phyloP scores from a whole-genome alignment of 2,888 invertebrate genomes.

The Deroplatys truncata region DNA sequence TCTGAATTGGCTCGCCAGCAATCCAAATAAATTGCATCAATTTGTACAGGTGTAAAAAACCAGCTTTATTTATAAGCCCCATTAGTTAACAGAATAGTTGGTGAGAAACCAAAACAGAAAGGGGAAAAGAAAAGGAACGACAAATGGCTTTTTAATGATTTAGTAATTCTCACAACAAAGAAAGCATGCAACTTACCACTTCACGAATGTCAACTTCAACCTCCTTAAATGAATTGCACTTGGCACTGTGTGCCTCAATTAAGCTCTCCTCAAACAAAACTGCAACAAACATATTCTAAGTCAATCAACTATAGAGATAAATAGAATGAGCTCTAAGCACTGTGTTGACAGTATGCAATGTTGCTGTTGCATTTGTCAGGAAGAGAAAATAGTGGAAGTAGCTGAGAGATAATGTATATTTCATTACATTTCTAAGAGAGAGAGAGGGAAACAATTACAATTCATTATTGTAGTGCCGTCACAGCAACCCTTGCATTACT shows the following conservation, averaged over 20 bases:
- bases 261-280: not conserved
- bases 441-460: not conserved
- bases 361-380: too few relatives aligned
- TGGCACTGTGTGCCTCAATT: not conserved
- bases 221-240: not conserved
- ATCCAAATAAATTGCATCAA: too few relatives aligned
- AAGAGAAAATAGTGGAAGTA: not conserved
- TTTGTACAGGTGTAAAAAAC: not conserved
- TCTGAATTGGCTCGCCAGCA: too few relatives aligned
- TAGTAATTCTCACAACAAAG: not conserved
- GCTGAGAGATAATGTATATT: not conserved
- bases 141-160: too few relatives aligned
- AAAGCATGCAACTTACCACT: not conserved
- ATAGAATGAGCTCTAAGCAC: not conserved
- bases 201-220: not conserved
- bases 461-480: not conserved
- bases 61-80: not conserved
- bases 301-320: not conserved
- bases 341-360: too few relatives aligned
- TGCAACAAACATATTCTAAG: not conserved
- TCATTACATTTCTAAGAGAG: not conserved
- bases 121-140: too few relatives aligned
- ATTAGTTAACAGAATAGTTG: not conserved
- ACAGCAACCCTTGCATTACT: too few relatives aligned
- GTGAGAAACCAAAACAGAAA: not conserved